Base-by-base conservation (phyloP, 1,140 invertebrate genomes). In the Calosoma granatense region DNA sequence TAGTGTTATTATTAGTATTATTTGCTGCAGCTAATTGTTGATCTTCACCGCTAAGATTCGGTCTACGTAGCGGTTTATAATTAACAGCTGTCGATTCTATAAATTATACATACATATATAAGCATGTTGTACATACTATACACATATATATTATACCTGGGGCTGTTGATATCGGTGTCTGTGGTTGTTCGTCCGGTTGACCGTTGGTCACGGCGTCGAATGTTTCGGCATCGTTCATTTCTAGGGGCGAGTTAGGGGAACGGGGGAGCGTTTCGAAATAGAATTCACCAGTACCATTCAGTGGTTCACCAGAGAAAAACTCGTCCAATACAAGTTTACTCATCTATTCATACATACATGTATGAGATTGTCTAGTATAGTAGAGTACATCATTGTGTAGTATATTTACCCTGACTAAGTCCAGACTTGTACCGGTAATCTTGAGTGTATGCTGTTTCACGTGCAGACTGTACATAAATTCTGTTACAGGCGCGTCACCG, bases 391-490 rank as follows among this genome's bases (percentile, higher is more conserved):
- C n/a, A n/a, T n/a, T n/a, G n/a, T n/a, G n/a, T 36, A 36, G 26
- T 26, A 14, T 14, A 74, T 74, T 78, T 72, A 90, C 88, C 76
- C 85, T 83, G 58, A 92, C 88, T 66, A 92, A 75, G 69, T 91
- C 85, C 63, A 89, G 77, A 75, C 90, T 88, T 62, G 81, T 81
- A 56, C 89, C 89, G 56, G 86, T 90, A 62, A 93, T 88, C 74
- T 89, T 90, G 54, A 93, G 78, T 56, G 85, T 81, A 69, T 89
- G 82, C 65, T 82, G 80, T 61, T 87, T 87, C 64, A 90, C 81
- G 60, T 83, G 85, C 43, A 92, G 88, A 55, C 88, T 90, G 70
- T 90, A 89, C 67, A 88, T 89, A 72, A 88, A 92, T 76, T 92
- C 88, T 66, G 86, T 86, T 69, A 90, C 76, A 63, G 82, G 84